Conservation (phyloP, 2,797 vertebrate genomes). For the Oryzias sinensis region DNA sequence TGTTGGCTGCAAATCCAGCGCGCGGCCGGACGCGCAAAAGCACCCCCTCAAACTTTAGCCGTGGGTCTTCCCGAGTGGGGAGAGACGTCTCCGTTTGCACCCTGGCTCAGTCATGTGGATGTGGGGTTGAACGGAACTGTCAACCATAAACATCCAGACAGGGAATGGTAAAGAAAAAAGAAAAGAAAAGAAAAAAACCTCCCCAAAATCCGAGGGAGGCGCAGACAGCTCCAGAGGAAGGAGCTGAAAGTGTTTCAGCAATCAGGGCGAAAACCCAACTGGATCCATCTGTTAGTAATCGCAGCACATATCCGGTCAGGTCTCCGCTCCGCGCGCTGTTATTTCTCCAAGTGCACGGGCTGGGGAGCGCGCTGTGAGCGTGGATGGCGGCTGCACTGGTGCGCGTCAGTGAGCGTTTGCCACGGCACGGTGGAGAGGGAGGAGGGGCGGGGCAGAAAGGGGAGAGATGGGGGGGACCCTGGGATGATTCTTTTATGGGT, state of each 20-base stretch:
- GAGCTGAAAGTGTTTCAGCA: slow-evolving; percentile 51
- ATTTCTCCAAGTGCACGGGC: slow-evolving; percentile 45
- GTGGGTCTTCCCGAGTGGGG: slow-evolving; percentile 76
- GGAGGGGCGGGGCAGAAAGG: slow-evolving; percentile 59
- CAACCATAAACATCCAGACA: slow-evolving; percentile 75
- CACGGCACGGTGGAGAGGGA: slow-evolving; percentile 44
- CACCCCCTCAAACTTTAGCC: slow-evolving; percentile 78
- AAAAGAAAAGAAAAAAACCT: slow-evolving; percentile 36
- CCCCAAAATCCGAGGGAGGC: slow-evolving; percentile 44
- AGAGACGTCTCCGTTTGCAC: slow-evolving; percentile 75
- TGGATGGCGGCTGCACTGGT: slow-evolving; percentile 63
- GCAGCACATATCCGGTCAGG: slow-evolving; percentile 60
- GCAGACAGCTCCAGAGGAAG: slow-evolving; percentile 39
- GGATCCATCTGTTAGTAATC: slow-evolving; percentile 61
- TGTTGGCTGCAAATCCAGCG: slow-evolving; percentile 66
- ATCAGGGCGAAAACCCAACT: slow-evolving; percentile 37
- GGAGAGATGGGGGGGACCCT: slow-evolving; percentile 19
- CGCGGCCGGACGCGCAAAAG: slow-evolving; percentile 38
- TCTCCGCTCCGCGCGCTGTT: slow-evolving; percentile 45
- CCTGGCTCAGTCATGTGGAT: slow-evolving; percentile 78
- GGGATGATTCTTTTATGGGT: slow-evolving; percentile 80
- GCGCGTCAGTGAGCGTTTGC: slow-evolving; percentile 59
- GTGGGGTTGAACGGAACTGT: slow-evolving; percentile 36
- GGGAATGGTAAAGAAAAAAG: slow-evolving; percentile 45
- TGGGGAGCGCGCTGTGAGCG: slow-evolving; percentile 39